phyloP scores from a whole-genome alignment of 2,888 invertebrate genomes.

The Bimastos eiseni region DNA sequence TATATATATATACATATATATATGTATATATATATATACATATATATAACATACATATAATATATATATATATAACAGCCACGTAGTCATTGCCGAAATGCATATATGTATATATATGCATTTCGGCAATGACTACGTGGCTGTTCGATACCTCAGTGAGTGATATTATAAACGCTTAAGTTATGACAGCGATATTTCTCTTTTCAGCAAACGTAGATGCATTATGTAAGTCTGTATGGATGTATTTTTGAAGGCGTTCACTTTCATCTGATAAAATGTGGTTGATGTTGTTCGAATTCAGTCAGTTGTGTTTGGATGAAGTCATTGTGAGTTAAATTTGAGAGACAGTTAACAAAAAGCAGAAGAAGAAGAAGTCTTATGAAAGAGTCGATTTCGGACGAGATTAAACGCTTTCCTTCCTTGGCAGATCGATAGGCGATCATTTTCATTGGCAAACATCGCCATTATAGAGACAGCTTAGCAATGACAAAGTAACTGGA shows the following conservation, averaged over 20 bases:
- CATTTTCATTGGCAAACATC: conserved; percentile 13
- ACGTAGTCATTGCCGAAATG: no score
- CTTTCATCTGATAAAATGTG: neutral
- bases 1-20: no score
- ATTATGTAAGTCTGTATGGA: no score
- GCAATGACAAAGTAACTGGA: neutral
- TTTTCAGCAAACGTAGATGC: no score
- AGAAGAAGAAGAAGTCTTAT: neutral
- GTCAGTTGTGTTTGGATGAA: neutral
- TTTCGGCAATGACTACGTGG: no score
- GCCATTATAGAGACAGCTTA: neutral
- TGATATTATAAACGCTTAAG: no score
- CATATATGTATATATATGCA: no score
- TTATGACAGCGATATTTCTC: no score
- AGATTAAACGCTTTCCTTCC: neutral
- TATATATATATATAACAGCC: no score
- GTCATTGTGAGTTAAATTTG: neutral
- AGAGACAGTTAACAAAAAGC: neutral
- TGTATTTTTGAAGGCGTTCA: neutral
- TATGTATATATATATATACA: no score
- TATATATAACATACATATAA: no score
- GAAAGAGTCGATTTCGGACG: conserved; percentile 3
- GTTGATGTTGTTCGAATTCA: neutral
- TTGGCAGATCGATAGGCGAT: neutral
- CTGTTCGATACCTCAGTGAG: no score